Evolutionary conservation across 2,888 invertebrate genomes (phyloP).

Genomic region (Theristus sp.): DNA sequence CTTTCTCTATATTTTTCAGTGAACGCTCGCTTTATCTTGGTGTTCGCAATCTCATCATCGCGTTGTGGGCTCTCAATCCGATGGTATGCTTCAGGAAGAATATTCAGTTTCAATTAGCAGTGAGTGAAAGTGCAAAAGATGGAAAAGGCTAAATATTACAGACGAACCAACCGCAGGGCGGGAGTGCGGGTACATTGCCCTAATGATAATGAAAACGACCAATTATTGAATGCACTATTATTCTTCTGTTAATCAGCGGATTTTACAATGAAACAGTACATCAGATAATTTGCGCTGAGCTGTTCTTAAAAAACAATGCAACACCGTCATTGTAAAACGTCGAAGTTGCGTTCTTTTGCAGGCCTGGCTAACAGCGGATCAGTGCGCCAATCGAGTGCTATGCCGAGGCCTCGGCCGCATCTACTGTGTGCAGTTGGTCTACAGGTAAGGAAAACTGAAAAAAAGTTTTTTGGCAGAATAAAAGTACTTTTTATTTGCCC

Average conservation of each 20-base stretch:
- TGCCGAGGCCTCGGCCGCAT: conserved; percentile 31
- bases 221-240: too few species aligned
- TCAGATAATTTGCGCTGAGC: too few species aligned
- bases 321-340: conserved; percentile 1
- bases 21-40: conserved; percentile 29
- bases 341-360: conserved; percentile 10
- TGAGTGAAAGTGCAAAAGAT: not conserved
- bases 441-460: too few species aligned
- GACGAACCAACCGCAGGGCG: too few species aligned
- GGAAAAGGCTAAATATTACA: conserved; percentile 3
- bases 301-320: too few species aligned
- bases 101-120: not conserved
- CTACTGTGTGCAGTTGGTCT: conserved; percentile 21
- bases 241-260: too few species aligned
- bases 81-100: conserved; percentile 20
- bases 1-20: conserved; percentile 5
- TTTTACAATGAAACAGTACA: too few species aligned
- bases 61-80: conserved; percentile 32
- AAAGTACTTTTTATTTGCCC: too few species aligned
- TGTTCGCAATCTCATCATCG: conserved; percentile 32
- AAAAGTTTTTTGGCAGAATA: too few species aligned
- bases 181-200: too few species aligned
- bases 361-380: conserved; percentile 30
- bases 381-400: conserved; percentile 24
- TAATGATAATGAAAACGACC: too few species aligned